These are phyloP conservation scores for Poicephalus meyeri DNA, from an alignment of 2,113 vertebrate species.

Conservation along the genomic window DNA sequence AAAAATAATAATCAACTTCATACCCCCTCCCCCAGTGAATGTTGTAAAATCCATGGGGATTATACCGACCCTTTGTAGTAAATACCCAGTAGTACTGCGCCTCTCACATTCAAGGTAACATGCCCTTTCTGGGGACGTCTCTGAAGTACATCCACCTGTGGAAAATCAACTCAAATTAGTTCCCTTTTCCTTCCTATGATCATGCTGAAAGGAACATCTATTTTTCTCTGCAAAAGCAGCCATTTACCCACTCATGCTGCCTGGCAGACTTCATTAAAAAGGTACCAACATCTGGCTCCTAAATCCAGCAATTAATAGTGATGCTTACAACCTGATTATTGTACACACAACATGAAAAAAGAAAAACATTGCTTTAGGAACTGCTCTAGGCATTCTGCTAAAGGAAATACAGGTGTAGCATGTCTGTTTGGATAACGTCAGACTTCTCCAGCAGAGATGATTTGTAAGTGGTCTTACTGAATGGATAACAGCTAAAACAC, in stretches of 20 bases:
- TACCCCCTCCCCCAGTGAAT: fast-evolving
- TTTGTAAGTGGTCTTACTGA: not conserved
- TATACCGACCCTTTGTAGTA: fast-evolving
- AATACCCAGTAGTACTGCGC: not conserved
- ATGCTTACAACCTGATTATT: not conserved
- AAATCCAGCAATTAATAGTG: not conserved
- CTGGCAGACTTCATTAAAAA: not conserved
- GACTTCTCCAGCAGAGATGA: not conserved
- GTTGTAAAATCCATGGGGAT: not conserved
- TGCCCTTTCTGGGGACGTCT: not conserved
- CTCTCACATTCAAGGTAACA: not conserved
- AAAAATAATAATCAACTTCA: not conserved
- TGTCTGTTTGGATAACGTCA: not conserved
- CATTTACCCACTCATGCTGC: not conserved
- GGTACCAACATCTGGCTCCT: not conserved
- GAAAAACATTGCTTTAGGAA: not conserved
- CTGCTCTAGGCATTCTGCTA: not conserved
- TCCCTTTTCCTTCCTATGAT: not conserved
- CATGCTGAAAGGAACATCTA: not conserved
- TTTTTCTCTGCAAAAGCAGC: not conserved
- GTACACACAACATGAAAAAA: not conserved
- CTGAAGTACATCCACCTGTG: not conserved
- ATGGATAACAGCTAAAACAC: not conserved
- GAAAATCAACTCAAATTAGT: not conserved
- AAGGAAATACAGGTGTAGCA: not conserved